These are phyloP conservation scores for Diadumene lineata DNA, from an alignment of 92 coral and sea anemone genomes.

Conservation along the genomic window DNA sequence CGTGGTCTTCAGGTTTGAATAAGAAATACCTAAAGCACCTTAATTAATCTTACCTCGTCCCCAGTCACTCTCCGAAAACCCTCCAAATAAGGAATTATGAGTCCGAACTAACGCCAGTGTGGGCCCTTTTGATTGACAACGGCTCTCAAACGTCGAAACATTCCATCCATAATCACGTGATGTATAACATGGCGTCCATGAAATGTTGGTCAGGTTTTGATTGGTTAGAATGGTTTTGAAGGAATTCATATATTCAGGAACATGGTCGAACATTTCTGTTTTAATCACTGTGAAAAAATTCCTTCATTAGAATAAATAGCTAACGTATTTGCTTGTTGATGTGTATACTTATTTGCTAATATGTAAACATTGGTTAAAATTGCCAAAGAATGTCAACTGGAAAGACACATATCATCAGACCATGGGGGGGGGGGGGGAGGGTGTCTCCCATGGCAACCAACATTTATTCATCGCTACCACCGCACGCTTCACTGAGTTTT, in stretches of 20 bases:
- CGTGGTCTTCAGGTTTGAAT: no score
- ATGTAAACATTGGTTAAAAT: no score
- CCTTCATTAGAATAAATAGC: no score
- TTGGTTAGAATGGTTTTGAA: conserved; percentile 6
- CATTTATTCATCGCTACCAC: no score
- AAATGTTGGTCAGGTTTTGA: conserved; percentile 10
- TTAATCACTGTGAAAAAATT: conserved; percentile 35
- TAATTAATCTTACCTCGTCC: conserved; percentile 42
- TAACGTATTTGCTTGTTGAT: no score
- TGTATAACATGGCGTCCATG: conserved; percentile 62
- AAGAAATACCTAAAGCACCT: no score
- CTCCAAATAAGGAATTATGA: conserved; percentile 52
- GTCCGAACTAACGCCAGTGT: conserved; percentile 46
- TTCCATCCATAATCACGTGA: conserved; percentile 50
- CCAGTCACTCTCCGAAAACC: conserved; percentile 63
- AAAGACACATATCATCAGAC: no score
- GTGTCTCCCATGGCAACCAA: no score
- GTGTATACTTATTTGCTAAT: no score
- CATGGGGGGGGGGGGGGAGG: no score
- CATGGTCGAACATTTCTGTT: conserved; percentile 14
- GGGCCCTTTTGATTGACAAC: conserved; percentile 54
- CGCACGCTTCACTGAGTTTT: no score
- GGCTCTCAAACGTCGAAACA: conserved; percentile 40
- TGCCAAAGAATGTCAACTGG: no score
- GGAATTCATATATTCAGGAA: conserved; percentile 2